phyloP scores from a whole-genome alignment of 2,113 vertebrate species.

The Chaetodon trifascialis region DNA sequence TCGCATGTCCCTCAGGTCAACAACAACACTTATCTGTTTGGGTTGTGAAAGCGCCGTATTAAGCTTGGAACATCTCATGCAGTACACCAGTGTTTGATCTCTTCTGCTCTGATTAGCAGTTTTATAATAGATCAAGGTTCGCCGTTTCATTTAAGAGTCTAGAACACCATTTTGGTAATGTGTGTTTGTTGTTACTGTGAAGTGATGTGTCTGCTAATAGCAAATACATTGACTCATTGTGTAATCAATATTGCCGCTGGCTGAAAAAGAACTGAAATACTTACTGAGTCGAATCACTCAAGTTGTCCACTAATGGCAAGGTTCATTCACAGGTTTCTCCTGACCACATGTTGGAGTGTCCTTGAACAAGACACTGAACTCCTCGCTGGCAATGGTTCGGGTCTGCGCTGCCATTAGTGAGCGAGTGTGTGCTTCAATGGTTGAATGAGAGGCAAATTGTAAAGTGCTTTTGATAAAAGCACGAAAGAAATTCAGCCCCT shows the following conservation, averaged over 20 bases:
- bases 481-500: background rate
- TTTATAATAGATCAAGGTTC: background rate
- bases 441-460: background rate
- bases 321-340: background rate
- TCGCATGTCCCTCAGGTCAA: background rate
- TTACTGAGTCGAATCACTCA: background rate
- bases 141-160: background rate
- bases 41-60: background rate
- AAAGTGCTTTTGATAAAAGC: background rate
- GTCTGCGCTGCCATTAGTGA: background rate
- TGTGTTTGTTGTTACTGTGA: background rate
- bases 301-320: background rate
- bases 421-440: background rate
- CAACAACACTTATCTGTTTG: background rate
- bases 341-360: conserved; percentile 4
- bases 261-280: background rate
- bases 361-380: background rate
- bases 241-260: background rate
- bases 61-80: background rate
- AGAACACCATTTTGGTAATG: background rate
- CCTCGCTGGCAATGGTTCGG: background rate
- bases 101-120: background rate
- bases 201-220: background rate
- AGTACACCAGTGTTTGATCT: background rate
- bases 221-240: background rate